A percentile compares a stretch with the other conserved stretches of the same genome.
These are phyloP conservation scores for Mizuhopecten yessoensis DNA, from an alignment of 1,140 invertebrate species.

Conservation along the genomic window DNA sequence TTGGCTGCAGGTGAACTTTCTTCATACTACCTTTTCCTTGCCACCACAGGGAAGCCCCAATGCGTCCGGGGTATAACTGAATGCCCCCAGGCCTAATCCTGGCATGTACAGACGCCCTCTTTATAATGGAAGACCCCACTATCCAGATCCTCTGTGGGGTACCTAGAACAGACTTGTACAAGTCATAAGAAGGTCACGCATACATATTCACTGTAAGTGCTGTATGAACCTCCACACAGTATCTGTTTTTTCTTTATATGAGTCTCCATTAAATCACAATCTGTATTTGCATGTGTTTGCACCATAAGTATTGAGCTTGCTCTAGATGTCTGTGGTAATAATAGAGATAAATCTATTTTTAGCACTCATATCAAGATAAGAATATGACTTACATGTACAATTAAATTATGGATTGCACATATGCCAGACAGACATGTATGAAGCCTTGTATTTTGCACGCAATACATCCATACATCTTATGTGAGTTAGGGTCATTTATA, in stretches of 20 bases:
- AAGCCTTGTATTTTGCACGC: background rate
- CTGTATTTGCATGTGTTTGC: background rate
- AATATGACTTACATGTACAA: background rate
- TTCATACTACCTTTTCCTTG: background rate
- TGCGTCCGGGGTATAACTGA: background rate
- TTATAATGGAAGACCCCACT: slow-evolving; percentile 38
- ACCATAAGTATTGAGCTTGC: background rate
- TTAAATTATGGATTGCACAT: background rate
- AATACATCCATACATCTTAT: background rate
- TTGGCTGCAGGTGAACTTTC: background rate
- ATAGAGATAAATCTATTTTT: background rate
- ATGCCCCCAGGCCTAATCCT: background rate
- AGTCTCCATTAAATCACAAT: too few relatives aligned
- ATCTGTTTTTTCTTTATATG: too few relatives aligned
- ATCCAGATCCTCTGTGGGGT: slow-evolving; percentile 17
- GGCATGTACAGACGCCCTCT: background rate
- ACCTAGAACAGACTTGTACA: background rate
- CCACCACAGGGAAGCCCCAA: background rate
- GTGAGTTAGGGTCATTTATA: background rate
- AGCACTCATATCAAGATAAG: background rate
- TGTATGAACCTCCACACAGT: too few relatives aligned
- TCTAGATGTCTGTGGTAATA: background rate
- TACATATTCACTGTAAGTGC: too few relatives aligned
- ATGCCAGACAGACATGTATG: background rate
- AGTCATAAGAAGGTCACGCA: too few relatives aligned